phyloP scores from a whole-genome alignment of 2,113 vertebrate genomes.

The Pheucticus melanocephalus region DNA sequence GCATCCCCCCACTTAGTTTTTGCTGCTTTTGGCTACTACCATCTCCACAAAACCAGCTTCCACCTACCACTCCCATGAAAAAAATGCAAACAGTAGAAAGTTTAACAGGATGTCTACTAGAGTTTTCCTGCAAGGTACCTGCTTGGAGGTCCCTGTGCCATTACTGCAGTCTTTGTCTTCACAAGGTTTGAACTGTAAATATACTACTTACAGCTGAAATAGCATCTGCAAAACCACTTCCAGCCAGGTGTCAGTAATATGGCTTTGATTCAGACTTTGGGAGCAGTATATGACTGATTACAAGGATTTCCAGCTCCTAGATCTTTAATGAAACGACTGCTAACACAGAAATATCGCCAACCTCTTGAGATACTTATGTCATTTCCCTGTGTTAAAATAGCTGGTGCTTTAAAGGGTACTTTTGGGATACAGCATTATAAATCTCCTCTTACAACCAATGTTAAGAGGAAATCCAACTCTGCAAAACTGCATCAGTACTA shows the following conservation, averaged over 20 bases:
- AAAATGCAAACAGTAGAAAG: not conserved
- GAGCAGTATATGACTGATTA: not conserved
- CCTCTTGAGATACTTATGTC: not conserved
- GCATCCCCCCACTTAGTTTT: not conserved
- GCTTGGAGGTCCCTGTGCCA: not conserved
- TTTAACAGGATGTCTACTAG: not conserved
- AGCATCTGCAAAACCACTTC: not conserved
- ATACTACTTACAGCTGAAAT: not conserved
- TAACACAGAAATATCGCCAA: not conserved
- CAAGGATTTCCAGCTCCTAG: not conserved
- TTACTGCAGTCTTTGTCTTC: not conserved
- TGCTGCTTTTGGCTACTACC: not conserved
- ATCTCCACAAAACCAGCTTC: not conserved
- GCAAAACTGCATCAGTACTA: not conserved
- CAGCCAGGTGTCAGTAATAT: not conserved
- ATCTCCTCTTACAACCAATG: not conserved
- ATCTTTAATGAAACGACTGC: not conserved
- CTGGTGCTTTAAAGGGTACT: not conserved
- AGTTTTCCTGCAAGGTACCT: not conserved
- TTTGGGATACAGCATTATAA: not conserved
- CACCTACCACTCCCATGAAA: not conserved
- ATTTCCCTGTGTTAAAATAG: not conserved
- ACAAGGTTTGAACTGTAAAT: not conserved
- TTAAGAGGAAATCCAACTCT: not conserved
- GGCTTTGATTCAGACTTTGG: not conserved